These are phyloP conservation scores for Gambusia yucatana DNA, from an alignment of 2,797 vertebrate species.

Conservation along the genomic window DNA sequence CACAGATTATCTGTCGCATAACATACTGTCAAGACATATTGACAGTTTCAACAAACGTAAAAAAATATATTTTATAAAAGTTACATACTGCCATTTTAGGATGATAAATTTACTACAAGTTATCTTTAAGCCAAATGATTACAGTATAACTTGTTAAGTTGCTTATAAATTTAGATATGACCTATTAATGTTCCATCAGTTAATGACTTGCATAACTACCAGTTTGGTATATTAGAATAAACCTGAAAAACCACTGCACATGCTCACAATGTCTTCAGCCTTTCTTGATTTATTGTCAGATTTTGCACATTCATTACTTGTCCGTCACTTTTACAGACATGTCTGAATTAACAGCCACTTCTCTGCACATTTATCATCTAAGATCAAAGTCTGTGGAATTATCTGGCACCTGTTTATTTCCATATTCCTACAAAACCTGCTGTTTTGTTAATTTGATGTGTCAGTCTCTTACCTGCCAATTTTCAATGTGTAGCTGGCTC, in stretches of 20 bases:
- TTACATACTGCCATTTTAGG: not conserved
- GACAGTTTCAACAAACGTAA: no score
- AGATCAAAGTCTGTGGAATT: not conserved
- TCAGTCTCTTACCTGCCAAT: not conserved
- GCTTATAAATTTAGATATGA: not conserved
- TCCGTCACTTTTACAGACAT: not conserved
- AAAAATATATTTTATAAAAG: no score
- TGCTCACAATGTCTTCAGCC: not conserved
- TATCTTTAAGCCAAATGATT: not conserved
- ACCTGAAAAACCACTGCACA: not conserved
- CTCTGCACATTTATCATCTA: constrained; percentile 6
- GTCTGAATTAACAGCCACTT: constrained; percentile 19
- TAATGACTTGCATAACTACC: not conserved
- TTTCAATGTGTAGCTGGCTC: not conserved
- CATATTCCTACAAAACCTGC: not conserved
- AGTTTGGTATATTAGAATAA: not conserved
- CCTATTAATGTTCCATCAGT: not conserved
- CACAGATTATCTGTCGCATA: no score
- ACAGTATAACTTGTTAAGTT: not conserved
- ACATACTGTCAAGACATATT: no score
- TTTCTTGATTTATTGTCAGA: not conserved
- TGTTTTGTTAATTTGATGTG: not conserved
- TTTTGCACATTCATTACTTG: not conserved
- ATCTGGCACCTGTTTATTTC: not conserved
- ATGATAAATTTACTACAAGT: not conserved